Evolutionary conservation across 2,888 invertebrate genomes (phyloP), one percentile per base, ranked within the genome.

Genomic region (Lamproptera curius): DNA sequence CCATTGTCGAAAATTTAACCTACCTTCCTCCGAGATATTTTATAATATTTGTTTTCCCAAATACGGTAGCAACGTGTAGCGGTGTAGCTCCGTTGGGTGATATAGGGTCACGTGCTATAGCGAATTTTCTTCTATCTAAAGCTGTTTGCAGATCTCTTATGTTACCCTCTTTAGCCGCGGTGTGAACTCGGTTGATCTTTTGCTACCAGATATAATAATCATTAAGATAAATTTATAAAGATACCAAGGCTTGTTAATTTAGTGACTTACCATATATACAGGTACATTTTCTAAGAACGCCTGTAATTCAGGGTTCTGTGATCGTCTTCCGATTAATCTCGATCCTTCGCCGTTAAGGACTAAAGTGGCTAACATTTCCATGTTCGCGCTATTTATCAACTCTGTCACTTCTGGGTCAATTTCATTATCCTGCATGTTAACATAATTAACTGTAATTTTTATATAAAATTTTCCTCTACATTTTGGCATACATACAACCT

Each of bases 291-390:
- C 93, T 57, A 97, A 89, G 83, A 97, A 97, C 10, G 94, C 92
- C 77, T 96, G 94, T 34, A 96, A 89, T 72, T 96, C 96, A 3
- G 92, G 89, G 75, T 95, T 94, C 53, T 89, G 81, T 47, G 94
- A 91, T 63, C 89, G 88, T 60, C 92, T 89, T 48, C 94, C 91
- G 63, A 94, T 77, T 63, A 96, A 83, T 79, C 92, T 90, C 55
- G 93, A 88, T 0, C 97, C 97, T 67, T 97, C 94, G 2, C 97
- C 97, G 61, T 94, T 95, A 15, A 98, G 86, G 10, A 98, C 96
- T 62, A 97, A 85, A 42, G 94, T 91, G 16, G 97, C 97, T 64
- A 98, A 84, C 83, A 95, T 94, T 71, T 96, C 97, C 92, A 97
- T 93, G 68, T 96, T 96, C 6, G 95, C 93, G 55, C 89, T 87